Base-by-base conservation (phyloP, 2,797 vertebrate genomes). In the Coregonus suidteri region DNA sequence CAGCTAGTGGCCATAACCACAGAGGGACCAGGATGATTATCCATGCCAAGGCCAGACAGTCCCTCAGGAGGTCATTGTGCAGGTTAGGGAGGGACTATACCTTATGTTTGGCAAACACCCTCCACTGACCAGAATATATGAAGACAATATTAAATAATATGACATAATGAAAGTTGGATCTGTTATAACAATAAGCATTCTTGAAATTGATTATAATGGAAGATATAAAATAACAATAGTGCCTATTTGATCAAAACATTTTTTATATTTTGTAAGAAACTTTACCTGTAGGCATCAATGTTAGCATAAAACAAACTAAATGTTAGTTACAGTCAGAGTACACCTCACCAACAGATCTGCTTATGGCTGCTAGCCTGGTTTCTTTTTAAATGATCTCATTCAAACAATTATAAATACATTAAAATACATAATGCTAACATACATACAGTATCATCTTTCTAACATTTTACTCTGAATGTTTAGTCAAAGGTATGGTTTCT, bases 1-100 rank as follows among this genome's bases (percentile, higher is more conserved):
- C 81, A 87, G 87, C 81, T 56, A 91, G 90, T 90, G 93, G 90
- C 91, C 93, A 87, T 87, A 88, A 89, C 88, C 86, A 84, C 83
- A 85, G 79, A 82, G 88, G 87, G 70, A 82, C 86, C 41, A 80
- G 81, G 77, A 34, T 84, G 89, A 84, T 90, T 91, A 91, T 90
- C 90, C 89, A 84, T 88, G 88, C 85, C 78, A 9, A 15, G 31
- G 31, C 54, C 72, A 71, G 83, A 66, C 78, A 41, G 83, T 90
- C 91, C 92, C 93, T 83, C 35, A 14, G 92, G 94, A 88, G 79
- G 82, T 80, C 69, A 80, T 81, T 81, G 87, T 83, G 87, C 84
- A 88, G 88, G 93, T 90, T 78, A 79, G 82, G 75, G 82, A 91
- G 88, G 79, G 83, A 85, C 87, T 85, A 82, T 86, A 90, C 90